Conservation (phyloP, 2,113 vertebrate genomes). For the Sporophila hypoxantha region DNA sequence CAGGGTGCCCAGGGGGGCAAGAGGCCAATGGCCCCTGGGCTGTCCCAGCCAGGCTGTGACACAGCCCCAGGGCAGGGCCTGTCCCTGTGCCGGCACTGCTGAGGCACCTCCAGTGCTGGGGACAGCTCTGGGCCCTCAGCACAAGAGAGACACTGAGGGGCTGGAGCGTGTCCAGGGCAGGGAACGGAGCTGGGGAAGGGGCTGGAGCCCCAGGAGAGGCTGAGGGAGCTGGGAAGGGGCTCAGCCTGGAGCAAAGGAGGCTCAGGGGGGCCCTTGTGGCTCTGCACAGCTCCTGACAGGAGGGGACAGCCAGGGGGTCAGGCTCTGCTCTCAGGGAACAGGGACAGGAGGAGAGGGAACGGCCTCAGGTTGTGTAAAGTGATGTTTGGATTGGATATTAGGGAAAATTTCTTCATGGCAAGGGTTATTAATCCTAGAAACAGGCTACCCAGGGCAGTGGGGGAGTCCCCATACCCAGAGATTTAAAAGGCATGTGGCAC, state of each 20-base stretch:
- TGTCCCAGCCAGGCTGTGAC: no score
- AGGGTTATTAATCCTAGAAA: not conserved
- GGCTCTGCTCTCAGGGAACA: not conserved
- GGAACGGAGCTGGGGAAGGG: no score
- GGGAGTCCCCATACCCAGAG: not conserved
- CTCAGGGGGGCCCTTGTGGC: not conserved
- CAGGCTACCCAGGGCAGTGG: rapidly evolving
- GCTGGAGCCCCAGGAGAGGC: not conserved
- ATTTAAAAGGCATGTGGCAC: rapidly evolving
- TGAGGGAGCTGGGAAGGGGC: not conserved
- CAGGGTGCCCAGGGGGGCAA: no score
- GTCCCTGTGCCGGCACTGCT: no score
- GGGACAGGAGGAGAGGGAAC: rapidly evolving
- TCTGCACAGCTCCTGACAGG: not conserved
- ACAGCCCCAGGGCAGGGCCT: no score
- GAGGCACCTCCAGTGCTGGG: no score
- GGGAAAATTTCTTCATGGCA: not conserved
- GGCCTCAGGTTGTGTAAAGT: rapidly evolving
- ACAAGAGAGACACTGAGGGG: no score
- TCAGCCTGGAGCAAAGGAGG: not conserved
- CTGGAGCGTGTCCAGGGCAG: no score
- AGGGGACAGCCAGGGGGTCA: not conserved
- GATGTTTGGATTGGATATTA: not conserved
- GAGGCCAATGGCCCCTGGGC: no score
- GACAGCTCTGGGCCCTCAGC: no score